phyloP scores from a whole-genome alignment of 2,797 vertebrate genomes.

The Cyclura pinguis region DNA sequence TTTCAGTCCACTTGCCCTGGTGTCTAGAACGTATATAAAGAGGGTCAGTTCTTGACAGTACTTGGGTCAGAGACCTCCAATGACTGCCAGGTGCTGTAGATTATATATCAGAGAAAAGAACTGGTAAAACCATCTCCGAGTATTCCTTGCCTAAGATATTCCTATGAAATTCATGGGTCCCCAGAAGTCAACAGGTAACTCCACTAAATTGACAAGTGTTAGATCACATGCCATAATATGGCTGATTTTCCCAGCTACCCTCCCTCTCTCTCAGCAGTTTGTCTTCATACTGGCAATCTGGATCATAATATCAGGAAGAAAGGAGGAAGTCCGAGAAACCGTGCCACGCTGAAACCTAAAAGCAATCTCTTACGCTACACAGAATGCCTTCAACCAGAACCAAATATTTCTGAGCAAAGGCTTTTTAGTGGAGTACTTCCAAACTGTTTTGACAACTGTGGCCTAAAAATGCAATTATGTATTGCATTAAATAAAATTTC shows the following conservation, averaged over 20 bases:
- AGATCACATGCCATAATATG: neutral
- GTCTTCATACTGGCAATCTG: neutral
- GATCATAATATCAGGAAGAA: neutral
- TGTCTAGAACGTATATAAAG: neutral
- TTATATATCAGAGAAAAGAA: no score
- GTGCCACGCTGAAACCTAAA: neutral
- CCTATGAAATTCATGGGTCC: no score
- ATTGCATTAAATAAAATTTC: neutral
- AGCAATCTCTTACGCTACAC: neutral
- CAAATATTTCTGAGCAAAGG: neutral
- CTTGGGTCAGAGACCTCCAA: no score
- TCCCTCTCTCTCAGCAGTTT: neutral
- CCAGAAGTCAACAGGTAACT: neutral
- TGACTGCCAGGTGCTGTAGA: no score
- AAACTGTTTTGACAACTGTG: no score
- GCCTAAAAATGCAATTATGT: neutral
- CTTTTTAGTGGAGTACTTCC: no score
- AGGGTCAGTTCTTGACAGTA: no score
- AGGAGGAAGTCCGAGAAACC: neutral
- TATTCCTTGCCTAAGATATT: no score
- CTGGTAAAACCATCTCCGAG: no score
- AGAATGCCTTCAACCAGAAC: neutral
- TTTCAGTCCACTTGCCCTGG: neutral
- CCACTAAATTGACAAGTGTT: neutral
- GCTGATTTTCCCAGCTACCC: neutral